Evolutionary conservation across 2,797 vertebrate species (phyloP).

Genomic region (Helicolenus hilgendorfi): DNA sequence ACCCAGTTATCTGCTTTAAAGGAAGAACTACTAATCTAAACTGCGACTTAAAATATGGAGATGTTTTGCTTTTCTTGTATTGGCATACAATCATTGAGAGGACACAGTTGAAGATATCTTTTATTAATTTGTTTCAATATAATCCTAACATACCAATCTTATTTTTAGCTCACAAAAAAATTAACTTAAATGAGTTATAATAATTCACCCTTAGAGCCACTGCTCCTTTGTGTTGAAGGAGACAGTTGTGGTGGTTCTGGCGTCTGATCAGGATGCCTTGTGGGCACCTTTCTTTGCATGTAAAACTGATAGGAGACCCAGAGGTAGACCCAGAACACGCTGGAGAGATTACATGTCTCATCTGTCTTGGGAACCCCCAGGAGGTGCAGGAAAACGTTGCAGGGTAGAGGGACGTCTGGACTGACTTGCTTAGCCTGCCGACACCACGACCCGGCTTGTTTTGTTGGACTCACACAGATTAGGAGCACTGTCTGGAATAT

Average conservation of each 20-base stretch:
- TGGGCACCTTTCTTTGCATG: not conserved
- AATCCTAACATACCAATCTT: not conserved
- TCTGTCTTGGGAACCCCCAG: not conserved
- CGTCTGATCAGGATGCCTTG: not conserved
- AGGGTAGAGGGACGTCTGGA: not conserved
- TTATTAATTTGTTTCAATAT: not conserved
- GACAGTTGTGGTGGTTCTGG: not conserved
- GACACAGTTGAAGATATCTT: not conserved
- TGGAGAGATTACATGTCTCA: not conserved
- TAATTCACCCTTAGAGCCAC: not conserved
- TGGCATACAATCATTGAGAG: not conserved
- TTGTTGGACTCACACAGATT: constrained; percentile 2
- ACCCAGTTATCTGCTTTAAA: constrained; percentile 15
- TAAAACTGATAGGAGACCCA: not conserved
- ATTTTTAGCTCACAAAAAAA: not conserved
- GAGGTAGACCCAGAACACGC: not conserved
- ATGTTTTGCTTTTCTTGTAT: not conserved
- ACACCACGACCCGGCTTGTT: not conserved
- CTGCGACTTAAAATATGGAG: not conserved
- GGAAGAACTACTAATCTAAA: constrained; percentile 14
- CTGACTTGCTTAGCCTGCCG: not conserved
- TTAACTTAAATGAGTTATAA: not conserved
- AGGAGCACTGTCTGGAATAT: not conserved
- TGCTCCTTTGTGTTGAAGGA: not conserved
- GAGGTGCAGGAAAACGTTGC: not conserved